Percentiles rank a stretch among this genome's conserved stretches.
These are phyloP conservation scores for Argentina silus DNA, from an alignment of 2,797 vertebrate genomes.

Conservation along the genomic window DNA sequence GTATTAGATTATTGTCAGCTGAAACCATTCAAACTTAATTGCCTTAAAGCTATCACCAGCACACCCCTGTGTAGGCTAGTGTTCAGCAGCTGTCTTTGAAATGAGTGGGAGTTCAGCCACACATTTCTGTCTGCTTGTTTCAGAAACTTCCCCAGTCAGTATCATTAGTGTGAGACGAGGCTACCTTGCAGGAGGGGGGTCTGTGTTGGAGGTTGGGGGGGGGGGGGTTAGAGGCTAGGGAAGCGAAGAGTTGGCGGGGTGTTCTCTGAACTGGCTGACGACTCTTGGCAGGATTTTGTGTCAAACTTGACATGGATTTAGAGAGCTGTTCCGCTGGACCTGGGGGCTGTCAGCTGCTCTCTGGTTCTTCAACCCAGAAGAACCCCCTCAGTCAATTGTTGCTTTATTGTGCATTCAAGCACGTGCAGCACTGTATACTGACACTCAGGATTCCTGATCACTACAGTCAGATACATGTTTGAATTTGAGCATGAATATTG, in stretches of 20 bases:
- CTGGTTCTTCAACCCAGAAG: neutral
- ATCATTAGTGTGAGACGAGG: neutral
- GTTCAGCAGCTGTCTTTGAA: neutral
- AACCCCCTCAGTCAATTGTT: neutral
- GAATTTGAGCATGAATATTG: neutral
- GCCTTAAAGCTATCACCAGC: too few species aligned
- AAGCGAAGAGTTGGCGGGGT: constrained; percentile 37
- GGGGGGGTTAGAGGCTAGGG: constrained; percentile 24
- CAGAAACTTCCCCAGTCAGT: neutral
- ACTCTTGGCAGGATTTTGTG: constrained; percentile 59
- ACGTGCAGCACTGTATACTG: neutral
- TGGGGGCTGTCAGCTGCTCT: constrained; percentile 47
- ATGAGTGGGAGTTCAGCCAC: neutral
- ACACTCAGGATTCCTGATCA: neutral
- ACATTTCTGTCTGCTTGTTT: neutral
- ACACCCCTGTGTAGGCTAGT: too few species aligned
- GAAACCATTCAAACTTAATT: too few species aligned
- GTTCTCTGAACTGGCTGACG: constrained; percentile 55
- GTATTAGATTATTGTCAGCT: too few species aligned
- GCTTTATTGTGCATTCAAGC: neutral
- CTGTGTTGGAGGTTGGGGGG: constrained; percentile 8
- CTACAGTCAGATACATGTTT: neutral
- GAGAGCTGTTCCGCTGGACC: constrained; percentile 53
- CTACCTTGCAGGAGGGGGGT: neutral
- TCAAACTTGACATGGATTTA: constrained; percentile 66